phyloP scores from a whole-genome alignment of 2,797 vertebrate species.

The Anguilla marmorata region DNA sequence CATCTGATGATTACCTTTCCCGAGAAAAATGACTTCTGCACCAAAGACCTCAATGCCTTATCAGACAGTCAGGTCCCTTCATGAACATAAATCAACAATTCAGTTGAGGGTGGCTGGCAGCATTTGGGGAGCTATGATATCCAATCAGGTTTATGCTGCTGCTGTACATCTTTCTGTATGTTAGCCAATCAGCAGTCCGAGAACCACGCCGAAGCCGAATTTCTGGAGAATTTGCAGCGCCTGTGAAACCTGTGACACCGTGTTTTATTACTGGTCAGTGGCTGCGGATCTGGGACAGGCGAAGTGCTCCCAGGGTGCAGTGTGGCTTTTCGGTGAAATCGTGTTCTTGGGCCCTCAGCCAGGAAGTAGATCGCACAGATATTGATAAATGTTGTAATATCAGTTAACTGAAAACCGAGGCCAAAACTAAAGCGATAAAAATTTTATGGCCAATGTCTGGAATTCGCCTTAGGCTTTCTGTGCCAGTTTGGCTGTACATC shows the following conservation, averaged over 20 bases:
- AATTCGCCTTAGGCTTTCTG: background rate
- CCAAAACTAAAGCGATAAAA: background rate
- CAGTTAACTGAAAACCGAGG: background rate
- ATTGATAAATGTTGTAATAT: background rate
- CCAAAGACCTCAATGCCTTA: background rate
- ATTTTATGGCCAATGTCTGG: background rate
- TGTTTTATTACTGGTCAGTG: background rate
- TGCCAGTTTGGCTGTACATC: background rate
- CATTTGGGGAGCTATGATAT: background rate
- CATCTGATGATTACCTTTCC: slow-evolving; percentile 8
- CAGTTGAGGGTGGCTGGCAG: background rate
- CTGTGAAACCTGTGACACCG: background rate
- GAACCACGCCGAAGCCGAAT: background rate
- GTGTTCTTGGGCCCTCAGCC: background rate
- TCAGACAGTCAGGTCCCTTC: background rate
- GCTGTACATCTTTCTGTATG: background rate
- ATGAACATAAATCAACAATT: background rate
- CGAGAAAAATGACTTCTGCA: background rate
- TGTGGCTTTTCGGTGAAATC: background rate
- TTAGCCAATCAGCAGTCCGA: background rate
- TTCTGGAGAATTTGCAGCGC: background rate
- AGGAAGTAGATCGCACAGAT: background rate
- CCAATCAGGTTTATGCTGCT: background rate
- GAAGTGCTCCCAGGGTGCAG: background rate
- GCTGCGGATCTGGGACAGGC: background rate